Base-by-base conservation (phyloP, 2,888 invertebrate species). In the Ornithoptera priamus region DNA sequence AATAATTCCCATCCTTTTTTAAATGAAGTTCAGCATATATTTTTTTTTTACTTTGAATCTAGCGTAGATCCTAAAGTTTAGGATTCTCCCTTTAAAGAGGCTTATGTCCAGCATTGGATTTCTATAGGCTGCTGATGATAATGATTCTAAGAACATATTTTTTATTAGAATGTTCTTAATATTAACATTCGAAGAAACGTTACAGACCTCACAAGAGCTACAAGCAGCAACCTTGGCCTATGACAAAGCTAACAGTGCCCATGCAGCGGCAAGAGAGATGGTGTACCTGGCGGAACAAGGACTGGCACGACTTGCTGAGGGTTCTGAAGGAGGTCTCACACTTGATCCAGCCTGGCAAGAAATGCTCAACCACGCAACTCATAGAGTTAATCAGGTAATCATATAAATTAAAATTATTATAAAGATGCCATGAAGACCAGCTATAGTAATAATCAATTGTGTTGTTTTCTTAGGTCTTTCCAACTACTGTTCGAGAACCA, bases 341-440 rank as follows among this genome's bases (percentile, higher is more conserved):
- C 94, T 97, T 84, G 97, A 98, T 88, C 96, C 97, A 12, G 98
- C 98, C 46, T 98, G 98, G 96, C 98, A 98, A 83, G 98, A 98
- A 90, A 98, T 98, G 98, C 94, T 98, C 72, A 98, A 98, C 86
- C 97, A 98, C 86, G 98, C 98, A 57, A 97, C 98, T 10, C 93
- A 94, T 71, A 89, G 96, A 76, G 97, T 99, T 17, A 98, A 98
- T 86, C 98, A 98, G 86, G 92, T 91, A 59, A 46, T 17, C 20
- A 50, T 50, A 15, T 0, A 53, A n/a, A 53, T n/a, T n/a, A 12
- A 53, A 5, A n/a, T n/a, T n/a, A 7, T 18, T 10, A 46, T 46
- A 50, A 50, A 50, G 15, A 46, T 53, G 53, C 6, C n/a, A 53
- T 53, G n/a, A 1, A 46, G 46, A 46, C 12, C 46, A 4, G 46